Percentiles rank a stretch among this genome's conserved stretches.
Evolutionary conservation across 2,888 invertebrate genomes (phyloP).

Genomic region (Rhorus exstirpatorius): DNA sequence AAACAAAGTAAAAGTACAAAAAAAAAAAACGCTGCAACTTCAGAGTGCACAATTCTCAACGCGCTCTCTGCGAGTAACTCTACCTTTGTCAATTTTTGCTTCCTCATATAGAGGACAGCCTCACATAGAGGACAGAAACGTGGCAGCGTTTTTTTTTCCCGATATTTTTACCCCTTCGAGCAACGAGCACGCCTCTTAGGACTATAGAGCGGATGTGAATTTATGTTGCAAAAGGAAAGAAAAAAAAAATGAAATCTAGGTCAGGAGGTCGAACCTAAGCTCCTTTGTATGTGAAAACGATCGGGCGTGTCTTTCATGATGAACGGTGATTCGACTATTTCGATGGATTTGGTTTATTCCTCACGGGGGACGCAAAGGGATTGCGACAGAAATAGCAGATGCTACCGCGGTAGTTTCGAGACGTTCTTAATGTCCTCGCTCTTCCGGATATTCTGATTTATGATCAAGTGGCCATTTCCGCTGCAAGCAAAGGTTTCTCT

Average conservation of each 20-base stretch:
- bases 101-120: too few species aligned
- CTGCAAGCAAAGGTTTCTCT: too few species aligned
- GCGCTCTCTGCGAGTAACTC: too few species aligned
- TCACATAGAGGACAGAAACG: neutral
- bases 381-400: conserved; percentile 54
- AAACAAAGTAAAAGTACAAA: too few species aligned
- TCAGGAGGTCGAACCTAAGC: conserved; percentile 65
- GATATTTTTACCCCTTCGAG: neutral
- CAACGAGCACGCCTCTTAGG: neutral
- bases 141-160: conserved; percentile 1
- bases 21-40: too few species aligned
- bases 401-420: conserved; percentile 21
- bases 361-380: neutral
- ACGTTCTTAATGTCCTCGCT: conserved; percentile 27
- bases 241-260: conserved; percentile 56
- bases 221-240: conserved; percentile 27
- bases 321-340: conserved; percentile 74
- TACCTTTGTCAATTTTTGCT: too few species aligned
- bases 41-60: too few species aligned
- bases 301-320: conserved; percentile 69
- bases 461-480: neutral
- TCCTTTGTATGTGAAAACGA: conserved; percentile 18
- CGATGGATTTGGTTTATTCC: conserved; percentile 55
- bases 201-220: conserved; percentile 26
- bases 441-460: conserved; percentile 52